A percentile compares a stretch with the other conserved stretches of the same genome.
phyloP scores from a whole-genome alignment of 2,797 vertebrate genomes.

The Threskiornis aethiopicus region DNA sequence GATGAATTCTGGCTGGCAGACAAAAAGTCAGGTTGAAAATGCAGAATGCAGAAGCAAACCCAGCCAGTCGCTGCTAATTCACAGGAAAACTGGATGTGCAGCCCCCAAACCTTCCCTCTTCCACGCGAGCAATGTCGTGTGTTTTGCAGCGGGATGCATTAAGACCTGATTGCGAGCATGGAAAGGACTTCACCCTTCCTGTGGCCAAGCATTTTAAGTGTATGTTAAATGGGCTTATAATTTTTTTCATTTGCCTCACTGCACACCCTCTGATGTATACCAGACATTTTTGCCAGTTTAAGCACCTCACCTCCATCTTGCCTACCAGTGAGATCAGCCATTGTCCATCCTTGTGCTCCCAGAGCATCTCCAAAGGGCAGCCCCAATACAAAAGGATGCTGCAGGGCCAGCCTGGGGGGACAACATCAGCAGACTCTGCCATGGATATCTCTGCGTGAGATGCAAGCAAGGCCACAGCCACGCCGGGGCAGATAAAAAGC shows the following conservation, averaged over 20 bases:
- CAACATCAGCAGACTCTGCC: background rate
- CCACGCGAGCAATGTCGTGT: fast-evolving
- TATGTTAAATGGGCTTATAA: background rate
- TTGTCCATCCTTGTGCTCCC: background rate
- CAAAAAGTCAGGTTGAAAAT: constrained; percentile 60
- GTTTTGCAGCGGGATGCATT: background rate
- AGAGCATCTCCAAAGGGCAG: background rate
- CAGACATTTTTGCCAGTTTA: background rate
- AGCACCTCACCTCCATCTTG: background rate
- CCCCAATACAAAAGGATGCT: background rate
- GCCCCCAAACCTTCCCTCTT: background rate
- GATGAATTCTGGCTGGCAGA: constrained; percentile 59
- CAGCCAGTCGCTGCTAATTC: background rate
- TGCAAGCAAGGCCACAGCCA: background rate
- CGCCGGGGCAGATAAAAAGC: background rate
- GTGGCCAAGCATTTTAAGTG: background rate
- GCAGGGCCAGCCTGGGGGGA: background rate
- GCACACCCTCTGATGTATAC: background rate
- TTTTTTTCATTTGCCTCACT: background rate
- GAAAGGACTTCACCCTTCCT: background rate
- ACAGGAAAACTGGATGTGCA: background rate
- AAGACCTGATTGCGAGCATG: fast-evolving
- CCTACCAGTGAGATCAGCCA: background rate
- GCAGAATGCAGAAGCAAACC: constrained; percentile 26
- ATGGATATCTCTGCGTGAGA: background rate